phyloP scores from a whole-genome alignment of 2,888 invertebrate genomes.

The Drosophila affinis region DNA sequence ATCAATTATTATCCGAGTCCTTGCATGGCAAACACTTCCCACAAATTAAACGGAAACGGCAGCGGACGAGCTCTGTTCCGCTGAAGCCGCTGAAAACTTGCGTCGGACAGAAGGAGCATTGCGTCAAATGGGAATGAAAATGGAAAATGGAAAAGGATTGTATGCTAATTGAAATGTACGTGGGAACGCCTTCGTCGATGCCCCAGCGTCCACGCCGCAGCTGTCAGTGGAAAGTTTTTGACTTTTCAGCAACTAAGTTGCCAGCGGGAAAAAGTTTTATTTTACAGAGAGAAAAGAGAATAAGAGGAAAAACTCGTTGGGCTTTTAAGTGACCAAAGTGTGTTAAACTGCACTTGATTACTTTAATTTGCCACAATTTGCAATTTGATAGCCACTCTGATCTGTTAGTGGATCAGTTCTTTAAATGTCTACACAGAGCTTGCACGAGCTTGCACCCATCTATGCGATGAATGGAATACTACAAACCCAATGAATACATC shows the following conservation, averaged over 20 bases:
- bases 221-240: too few species aligned
- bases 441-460: too few species aligned
- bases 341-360: neutral
- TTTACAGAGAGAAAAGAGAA: too few species aligned
- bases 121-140: neutral
- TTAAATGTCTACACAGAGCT: neutral
- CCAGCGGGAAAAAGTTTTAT: neutral
- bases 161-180: constrained; percentile 31
- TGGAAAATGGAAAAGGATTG: neutral
- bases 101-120: constrained; percentile 2
- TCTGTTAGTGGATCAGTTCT: neutral
- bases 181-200: neutral
- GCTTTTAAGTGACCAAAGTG: neutral
- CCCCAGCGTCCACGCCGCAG: too few species aligned
- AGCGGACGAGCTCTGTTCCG: neutral
- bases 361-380: neutral
- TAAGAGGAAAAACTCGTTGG: neutral
- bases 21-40: constrained; percentile 40
- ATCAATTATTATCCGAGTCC: neutral
- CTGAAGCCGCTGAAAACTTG: constrained; percentile 15
- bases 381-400: neutral
- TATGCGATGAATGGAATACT: neutral
- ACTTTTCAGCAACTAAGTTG: neutral
- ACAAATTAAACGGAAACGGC: constrained; percentile 21
- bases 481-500: neutral